phyloP scores from a whole-genome alignment of 2,113 vertebrate genomes.

The Neodontobutis hainanensis region DNA sequence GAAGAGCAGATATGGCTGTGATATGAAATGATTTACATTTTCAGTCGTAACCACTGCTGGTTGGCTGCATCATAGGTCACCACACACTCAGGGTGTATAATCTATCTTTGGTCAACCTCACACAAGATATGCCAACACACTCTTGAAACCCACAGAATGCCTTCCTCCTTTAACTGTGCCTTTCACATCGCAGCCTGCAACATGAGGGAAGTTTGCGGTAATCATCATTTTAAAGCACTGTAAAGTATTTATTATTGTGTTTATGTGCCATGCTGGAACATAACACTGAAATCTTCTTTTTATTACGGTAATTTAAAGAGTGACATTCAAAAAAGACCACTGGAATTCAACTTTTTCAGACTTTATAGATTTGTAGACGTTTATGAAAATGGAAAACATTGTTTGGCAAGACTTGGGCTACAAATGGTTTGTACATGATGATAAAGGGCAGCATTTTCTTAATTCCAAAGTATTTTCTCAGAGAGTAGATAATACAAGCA shows the following conservation, averaged over 20 bases:
- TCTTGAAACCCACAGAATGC: constrained; percentile 59
- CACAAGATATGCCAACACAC: constrained; percentile 71
- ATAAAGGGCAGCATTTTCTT: constrained; percentile 40
- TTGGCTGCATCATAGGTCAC: constrained; percentile 64
- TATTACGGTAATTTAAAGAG: constrained; percentile 39
- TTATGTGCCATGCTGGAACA: constrained; percentile 18
- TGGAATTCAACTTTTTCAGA: constrained; percentile 59
- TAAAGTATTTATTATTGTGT: constrained; percentile 37
- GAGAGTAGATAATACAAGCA: background rate
- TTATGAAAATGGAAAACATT: constrained; percentile 40
- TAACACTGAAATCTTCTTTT: constrained; percentile 28
- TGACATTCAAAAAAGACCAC: constrained; percentile 47
- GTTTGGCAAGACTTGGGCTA: constrained; percentile 41
- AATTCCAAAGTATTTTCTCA: constrained; percentile 27
- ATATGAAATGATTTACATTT: constrained; percentile 73
- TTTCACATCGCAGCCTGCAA: constrained; percentile 23
- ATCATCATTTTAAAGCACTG: constrained; percentile 21
- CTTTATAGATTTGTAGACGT: constrained; percentile 55
- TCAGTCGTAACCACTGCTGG: constrained; percentile 65
- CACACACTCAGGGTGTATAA: constrained; percentile 69
- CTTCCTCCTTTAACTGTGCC: constrained; percentile 51
- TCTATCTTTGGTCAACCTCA: constrained; percentile 72
- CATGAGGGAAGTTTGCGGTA: constrained; percentile 18
- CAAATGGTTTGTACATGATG: constrained; percentile 31
- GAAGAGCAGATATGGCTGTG: constrained; percentile 65